These are phyloP conservation scores for Sminthurides aquaticus DNA, from an alignment of 2,888 invertebrate genomes.

Conservation along the genomic window DNA sequence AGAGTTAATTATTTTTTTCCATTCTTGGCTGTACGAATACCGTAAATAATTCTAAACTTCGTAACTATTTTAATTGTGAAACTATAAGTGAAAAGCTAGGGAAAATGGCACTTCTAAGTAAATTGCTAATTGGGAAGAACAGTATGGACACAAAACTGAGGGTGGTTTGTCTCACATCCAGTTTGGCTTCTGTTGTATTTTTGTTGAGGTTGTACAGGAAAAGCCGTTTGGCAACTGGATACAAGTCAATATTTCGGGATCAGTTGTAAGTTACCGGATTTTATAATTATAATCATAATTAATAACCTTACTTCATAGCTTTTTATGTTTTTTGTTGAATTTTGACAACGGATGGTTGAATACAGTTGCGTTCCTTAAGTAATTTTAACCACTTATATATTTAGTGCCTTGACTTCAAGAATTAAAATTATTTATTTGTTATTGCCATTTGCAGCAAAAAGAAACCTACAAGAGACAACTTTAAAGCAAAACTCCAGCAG, in stretches of 20 bases:
- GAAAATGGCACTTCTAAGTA: conserved; percentile 14
- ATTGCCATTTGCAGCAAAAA: conserved; percentile 12
- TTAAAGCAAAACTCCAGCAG: conserved; percentile 25
- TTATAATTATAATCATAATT: neutral
- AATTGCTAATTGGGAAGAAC: conserved; percentile 15
- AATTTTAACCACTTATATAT: no score
- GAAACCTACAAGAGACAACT: conserved; percentile 18
- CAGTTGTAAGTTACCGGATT: conserved; percentile 11
- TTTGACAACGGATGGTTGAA: no score
- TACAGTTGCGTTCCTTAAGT: no score
- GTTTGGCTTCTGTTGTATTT: conserved; percentile 14
- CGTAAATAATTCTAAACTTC: no score
- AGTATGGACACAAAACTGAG: conserved; percentile 11
- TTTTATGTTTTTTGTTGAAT: neutral
- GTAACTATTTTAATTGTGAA: no score
- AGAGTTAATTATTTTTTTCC: no score
- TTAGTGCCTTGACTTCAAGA: no score
- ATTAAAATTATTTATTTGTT: neutral
- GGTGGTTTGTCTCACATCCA: conserved; percentile 15
- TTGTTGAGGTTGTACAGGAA: conserved; percentile 19
- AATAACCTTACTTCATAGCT: neutral
- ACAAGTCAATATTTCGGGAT: conserved; percentile 18
- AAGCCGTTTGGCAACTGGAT: conserved; percentile 6
- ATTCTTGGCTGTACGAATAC: no score
- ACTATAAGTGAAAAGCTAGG: neutral